A percentile compares a stretch with the other conserved stretches of the same genome.
Evolutionary conservation across 2,888 invertebrate genomes (phyloP).

Genomic region (Macrophya alboannulata): DNA sequence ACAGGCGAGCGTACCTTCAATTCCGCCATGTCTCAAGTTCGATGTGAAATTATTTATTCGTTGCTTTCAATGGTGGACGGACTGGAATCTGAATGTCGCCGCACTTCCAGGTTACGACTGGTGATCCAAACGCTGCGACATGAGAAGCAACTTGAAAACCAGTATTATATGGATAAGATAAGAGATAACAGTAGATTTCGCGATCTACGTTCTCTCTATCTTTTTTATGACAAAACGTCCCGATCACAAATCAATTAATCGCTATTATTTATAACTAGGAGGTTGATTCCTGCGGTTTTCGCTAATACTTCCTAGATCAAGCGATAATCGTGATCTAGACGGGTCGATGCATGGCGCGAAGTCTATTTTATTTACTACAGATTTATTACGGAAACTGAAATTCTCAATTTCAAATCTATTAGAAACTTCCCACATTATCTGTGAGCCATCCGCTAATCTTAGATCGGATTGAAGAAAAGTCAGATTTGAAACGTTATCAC

Average conservation of each 20-base stretch:
- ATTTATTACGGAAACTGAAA: background rate
- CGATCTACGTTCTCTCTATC: background rate
- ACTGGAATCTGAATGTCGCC: background rate
- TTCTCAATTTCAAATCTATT: background rate
- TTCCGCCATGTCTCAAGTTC: background rate
- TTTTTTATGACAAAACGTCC: background rate
- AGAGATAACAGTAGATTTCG: slow-evolving; percentile 13
- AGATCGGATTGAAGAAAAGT: background rate
- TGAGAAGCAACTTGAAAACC: background rate
- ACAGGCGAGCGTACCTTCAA: background rate
- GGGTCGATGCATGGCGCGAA: background rate
- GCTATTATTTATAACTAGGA: background rate
- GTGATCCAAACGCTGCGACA: background rate
- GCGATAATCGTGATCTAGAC: background rate
- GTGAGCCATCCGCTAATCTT: background rate
- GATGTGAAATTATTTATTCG: background rate
- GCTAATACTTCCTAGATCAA: background rate
- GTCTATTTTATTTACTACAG: background rate
- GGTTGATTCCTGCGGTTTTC: background rate
- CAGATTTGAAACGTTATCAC: background rate
- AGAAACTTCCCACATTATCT: background rate
- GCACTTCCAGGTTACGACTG: background rate
- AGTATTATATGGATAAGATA: slow-evolving; percentile 24
- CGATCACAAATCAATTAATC: background rate
- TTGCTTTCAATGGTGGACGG: slow-evolving; percentile 9